phyloP scores from a whole-genome alignment of 2,888 invertebrate genomes.

The Micoletzkya japonica region DNA sequence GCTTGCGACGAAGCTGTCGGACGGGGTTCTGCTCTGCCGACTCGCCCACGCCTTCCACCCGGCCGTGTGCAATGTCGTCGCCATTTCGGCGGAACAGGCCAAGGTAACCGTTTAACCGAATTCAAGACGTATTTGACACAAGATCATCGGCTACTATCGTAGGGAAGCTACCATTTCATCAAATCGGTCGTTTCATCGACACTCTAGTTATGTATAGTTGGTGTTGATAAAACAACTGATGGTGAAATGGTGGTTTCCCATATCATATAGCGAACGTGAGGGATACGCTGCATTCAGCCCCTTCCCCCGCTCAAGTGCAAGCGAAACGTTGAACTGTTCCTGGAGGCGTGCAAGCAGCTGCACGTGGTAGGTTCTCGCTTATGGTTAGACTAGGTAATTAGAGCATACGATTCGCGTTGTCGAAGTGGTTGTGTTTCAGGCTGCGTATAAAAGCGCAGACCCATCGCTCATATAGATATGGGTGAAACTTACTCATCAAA shows the following conservation, averaged over 20 bases:
- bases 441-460: no score
- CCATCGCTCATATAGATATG: no score
- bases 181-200: no score
- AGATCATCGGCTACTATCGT: not conserved
- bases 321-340: constrained; percentile 19
- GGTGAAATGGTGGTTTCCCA: no score
- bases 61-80: constrained; percentile 18
- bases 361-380: constrained; percentile 24
- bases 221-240: not conserved
- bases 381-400: not conserved
- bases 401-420: no score
- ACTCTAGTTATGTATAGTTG: not conserved
- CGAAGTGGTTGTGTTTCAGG: no score
- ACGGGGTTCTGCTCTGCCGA: constrained; percentile 27
- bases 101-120: not conserved
- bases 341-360: constrained; percentile 24
- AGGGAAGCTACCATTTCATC: no score
- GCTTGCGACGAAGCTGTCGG: constrained; percentile 10
- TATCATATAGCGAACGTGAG: no score
- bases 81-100: constrained; percentile 5
- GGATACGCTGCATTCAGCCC: constrained; percentile 4
- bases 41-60: constrained; percentile 22
- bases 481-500: no score
- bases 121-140: not conserved
- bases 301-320: constrained; percentile 23